phyloP scores from a whole-genome alignment of 2,797 vertebrate species.

The Tokudaia muenninki region DNA sequence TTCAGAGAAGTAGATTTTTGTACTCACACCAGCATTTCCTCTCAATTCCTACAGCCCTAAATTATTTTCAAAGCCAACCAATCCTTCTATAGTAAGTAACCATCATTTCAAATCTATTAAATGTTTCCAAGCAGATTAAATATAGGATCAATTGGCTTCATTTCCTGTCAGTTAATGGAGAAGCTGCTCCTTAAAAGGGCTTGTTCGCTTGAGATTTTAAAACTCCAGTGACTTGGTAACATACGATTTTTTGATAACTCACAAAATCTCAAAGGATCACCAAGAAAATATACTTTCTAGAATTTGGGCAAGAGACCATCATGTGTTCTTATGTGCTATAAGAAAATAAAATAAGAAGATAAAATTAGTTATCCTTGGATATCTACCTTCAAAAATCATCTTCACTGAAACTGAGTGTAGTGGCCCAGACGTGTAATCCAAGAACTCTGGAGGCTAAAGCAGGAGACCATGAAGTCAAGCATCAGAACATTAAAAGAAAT shows the following conservation, averaged over 20 bases:
- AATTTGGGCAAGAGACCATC: neutral
- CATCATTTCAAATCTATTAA: slow-evolving; percentile 24
- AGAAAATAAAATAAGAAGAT: neutral
- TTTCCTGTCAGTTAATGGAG: slow-evolving; percentile 39
- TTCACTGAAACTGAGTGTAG: neutral
- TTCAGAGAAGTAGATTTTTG: slow-evolving; percentile 4
- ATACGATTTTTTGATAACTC: neutral
- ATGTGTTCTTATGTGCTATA: neutral
- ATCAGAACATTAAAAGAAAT: neutral
- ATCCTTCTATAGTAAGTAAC: neutral
- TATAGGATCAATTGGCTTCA: neutral
- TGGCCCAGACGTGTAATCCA: neutral
- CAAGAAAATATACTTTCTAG: neutral
- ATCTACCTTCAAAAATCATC: slow-evolving; percentile 25
- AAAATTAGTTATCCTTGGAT: slow-evolving; percentile 4
- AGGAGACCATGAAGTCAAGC: neutral
- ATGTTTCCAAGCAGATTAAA: neutral
- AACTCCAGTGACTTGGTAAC: too few relatives aligned
- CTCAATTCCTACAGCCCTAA: slow-evolving; percentile 13
- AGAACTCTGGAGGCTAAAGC: neutral
- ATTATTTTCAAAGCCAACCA: slow-evolving; percentile 29
- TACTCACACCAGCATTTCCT: neutral
- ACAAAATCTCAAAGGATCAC: neutral
- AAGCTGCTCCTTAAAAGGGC: neutral
- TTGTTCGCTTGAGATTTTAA: slow-evolving; percentile 24